Base-by-base conservation (phyloP, 1,140 invertebrate genomes). In the Drosophila nigrodunni region DNA sequence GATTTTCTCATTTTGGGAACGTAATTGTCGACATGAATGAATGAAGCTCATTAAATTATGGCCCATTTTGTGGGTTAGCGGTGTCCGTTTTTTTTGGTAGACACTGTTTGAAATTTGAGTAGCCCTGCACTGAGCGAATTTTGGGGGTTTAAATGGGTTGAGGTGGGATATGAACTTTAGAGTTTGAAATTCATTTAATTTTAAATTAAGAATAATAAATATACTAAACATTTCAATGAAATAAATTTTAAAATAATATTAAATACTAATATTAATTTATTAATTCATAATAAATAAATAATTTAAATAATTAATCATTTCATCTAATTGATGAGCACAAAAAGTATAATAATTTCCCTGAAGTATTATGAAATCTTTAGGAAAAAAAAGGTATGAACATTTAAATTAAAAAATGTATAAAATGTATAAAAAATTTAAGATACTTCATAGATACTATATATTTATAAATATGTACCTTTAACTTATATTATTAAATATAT, bases 31-130 rank as follows among this genome's bases (percentile, higher is more conserved):
- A 65, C 68, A 81, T 87, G 82, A 87, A 87, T 87, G 83, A 82
- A 87, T 89, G 85, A 69, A 85, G 85, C 85, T 89, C 85, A 89
- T 89, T 89, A 89, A 85, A 85, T 89, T 78, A 78, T 81, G 85
- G 77, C 73, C 72, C 74, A 83, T 78, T 88, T 88, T 81, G 68
- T 59, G 78, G 67, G 50, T 58, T 60, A 62, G 78, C 77, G 83
- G 77, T 83, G 87, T 76, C 41, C 60, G 67, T 64, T 30, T 30
- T 30, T 60, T 68, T 55, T 35, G 34, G 18, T 69, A 77, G 59
- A 21, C 61, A 72, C 59, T 77, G 80, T 75, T 75, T 81, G 85
- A 85, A 89, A 89, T 89, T 55, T 62, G 80, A 89, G 80, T 71
- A 78, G 74, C 10, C n/a, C 21, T 70, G 41, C 85, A 82, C 80